Conservation (phyloP, 2,113 vertebrate species). For the Podarcis raffonei region DNA sequence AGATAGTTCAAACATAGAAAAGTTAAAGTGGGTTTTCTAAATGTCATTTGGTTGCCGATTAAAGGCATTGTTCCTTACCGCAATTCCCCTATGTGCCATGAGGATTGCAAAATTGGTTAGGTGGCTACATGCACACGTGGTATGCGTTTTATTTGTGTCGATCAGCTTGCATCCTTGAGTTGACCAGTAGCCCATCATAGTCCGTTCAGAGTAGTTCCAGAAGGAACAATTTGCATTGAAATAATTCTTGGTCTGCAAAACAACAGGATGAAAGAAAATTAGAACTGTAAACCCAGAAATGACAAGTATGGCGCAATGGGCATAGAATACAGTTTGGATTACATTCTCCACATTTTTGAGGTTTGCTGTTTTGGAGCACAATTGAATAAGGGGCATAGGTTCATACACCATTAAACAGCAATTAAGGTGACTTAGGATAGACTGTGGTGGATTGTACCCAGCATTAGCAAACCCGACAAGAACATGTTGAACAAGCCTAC, state of each 20-base stretch:
- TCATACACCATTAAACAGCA: neutral
- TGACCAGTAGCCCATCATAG: slow-evolving; percentile 99
- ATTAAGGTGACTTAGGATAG: neutral
- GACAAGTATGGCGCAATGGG: slow-evolving; percentile 65
- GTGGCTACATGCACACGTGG: slow-evolving; percentile 95
- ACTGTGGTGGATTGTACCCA: neutral
- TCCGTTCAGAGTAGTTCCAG: slow-evolving; percentile 99
- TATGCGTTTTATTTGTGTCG: slow-evolving; percentile 95
- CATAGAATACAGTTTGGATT: slow-evolving; percentile 75
- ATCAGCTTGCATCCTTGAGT: slow-evolving; percentile 98
- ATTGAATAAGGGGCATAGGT: neutral
- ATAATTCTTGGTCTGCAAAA: slow-evolving; percentile 94
- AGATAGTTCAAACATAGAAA: neutral
- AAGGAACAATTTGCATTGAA: slow-evolving; percentile 99
- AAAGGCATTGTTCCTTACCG: slow-evolving; percentile 80
- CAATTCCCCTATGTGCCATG: slow-evolving; percentile 93
- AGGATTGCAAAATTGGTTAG: slow-evolving; percentile 98
- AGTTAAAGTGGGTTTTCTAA: neutral
- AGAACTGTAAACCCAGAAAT: slow-evolving; percentile 63
- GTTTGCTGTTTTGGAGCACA: slow-evolving; percentile 70
- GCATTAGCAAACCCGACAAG: slow-evolving; percentile 69
- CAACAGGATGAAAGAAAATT: slow-evolving; percentile 72
- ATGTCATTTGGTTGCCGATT: slow-evolving; percentile 49
- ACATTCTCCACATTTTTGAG: slow-evolving; percentile 73
- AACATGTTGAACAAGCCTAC: slow-evolving; percentile 61